Conservation (phyloP, 2,888 invertebrate genomes). For the Lacanobia oleracea region DNA sequence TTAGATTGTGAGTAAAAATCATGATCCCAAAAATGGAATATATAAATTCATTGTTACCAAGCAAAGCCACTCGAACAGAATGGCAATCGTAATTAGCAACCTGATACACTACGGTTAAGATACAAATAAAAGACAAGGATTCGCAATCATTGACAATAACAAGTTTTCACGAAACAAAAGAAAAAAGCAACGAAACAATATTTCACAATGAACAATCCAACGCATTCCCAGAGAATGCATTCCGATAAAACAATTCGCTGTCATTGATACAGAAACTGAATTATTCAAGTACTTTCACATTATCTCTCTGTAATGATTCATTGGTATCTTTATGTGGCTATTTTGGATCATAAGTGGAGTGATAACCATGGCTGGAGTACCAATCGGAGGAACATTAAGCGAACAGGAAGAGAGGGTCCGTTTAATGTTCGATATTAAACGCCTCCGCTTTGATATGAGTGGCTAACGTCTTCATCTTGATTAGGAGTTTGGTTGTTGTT, state of each 20-base stretch:
- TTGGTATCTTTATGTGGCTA: constrained; percentile 78
- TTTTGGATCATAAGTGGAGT: constrained; percentile 82
- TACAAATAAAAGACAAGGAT: constrained; percentile 17
- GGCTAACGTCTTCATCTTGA: constrained; percentile 61
- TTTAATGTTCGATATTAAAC: constrained; percentile 67
- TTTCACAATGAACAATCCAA: constrained; percentile 51
- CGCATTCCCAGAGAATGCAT: constrained; percentile 55
- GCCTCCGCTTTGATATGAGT: constrained; percentile 60
- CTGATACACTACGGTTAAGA: background rate
- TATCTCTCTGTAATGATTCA: constrained; percentile 75
- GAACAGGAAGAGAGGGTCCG: constrained; percentile 67
- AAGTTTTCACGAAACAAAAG: constrained; percentile 36
- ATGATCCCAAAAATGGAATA: background rate
- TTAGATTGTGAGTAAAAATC: background rate
- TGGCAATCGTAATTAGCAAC: constrained; percentile 3
- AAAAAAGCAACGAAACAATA: constrained; percentile 29
- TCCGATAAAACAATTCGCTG: constrained; percentile 62
- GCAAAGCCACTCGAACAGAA: background rate
- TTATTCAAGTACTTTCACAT: constrained; percentile 66
- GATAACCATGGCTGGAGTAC: constrained; percentile 79
- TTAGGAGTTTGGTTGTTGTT: constrained; percentile 48
- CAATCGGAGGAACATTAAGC: constrained; percentile 78
- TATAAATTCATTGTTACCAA: background rate
- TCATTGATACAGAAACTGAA: constrained; percentile 62
- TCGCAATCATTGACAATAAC: constrained; percentile 26